phyloP scores from a whole-genome alignment of 2,888 invertebrate genomes.

The Chloroclystis v-ata region DNA sequence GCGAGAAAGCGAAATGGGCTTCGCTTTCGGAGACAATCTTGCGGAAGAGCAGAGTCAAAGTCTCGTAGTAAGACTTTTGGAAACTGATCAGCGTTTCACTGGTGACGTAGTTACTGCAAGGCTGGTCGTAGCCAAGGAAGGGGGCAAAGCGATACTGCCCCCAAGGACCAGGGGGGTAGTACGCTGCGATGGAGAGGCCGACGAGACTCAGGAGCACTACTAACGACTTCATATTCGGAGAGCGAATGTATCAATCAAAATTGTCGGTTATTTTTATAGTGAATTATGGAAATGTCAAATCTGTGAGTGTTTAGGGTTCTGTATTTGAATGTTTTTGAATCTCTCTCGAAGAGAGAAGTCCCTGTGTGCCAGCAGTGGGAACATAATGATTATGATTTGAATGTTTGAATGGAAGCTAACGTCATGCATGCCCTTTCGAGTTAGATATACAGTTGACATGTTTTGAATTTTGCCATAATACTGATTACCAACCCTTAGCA shows the following conservation, averaged over 20 bases:
- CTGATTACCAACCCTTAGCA: too few relatives aligned
- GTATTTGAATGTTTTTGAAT: neutral
- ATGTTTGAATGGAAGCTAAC: too few relatives aligned
- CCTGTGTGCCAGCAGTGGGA: too few relatives aligned
- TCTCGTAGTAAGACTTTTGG: constrained; percentile 4
- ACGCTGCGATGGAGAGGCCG: neutral
- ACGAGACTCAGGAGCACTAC: neutral
- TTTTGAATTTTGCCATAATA: too few relatives aligned
- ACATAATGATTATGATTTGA: too few relatives aligned
- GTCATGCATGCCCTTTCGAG: too few relatives aligned
- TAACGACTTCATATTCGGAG: constrained; percentile 16
- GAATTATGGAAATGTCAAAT: neutral
- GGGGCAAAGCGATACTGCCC: neutral
- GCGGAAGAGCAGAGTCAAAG: neutral
- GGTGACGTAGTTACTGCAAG: constrained; percentile 9
- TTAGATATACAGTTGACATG: too few relatives aligned
- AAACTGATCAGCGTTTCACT: constrained; percentile 5
- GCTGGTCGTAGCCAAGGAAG: neutral
- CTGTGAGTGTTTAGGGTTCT: constrained; percentile 2
- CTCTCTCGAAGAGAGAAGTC: too few relatives aligned
- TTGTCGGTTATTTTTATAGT: constrained; percentile 6
- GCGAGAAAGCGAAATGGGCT: constrained; percentile 35
- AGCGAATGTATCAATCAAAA: neutral
- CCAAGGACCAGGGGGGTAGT: neutral
- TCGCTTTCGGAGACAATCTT: constrained; percentile 14